A percentile compares a stretch with the other conserved stretches of the same genome.
phyloP scores from a whole-genome alignment of 2,888 invertebrate species.

The Melanostoma mellinum region DNA sequence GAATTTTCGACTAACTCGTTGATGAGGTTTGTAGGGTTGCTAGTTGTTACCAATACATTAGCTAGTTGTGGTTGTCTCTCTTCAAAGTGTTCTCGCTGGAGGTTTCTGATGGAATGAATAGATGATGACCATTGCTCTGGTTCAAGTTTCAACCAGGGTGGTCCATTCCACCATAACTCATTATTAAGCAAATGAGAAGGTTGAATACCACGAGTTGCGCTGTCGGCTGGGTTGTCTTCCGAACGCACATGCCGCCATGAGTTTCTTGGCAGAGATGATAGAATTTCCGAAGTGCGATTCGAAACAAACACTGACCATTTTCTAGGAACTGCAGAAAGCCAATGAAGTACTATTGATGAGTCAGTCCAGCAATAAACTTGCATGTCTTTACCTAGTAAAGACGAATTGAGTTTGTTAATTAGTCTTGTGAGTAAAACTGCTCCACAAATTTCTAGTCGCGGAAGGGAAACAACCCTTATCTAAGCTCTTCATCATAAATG shows the following conservation, averaged over 20 bases:
- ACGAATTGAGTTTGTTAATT: slow-evolving; percentile 32
- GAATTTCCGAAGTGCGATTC: slow-evolving; percentile 20
- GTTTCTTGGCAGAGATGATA: background rate
- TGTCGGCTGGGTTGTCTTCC: slow-evolving; percentile 5
- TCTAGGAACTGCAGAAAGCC: slow-evolving; percentile 19
- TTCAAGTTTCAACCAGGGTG: background rate
- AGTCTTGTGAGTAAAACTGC: slow-evolving; percentile 16
- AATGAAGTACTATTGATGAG: slow-evolving; percentile 4
- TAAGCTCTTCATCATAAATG: no score
- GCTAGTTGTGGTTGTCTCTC: background rate
- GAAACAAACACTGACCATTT: slow-evolving; percentile 12
- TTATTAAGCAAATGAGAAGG: slow-evolving; percentile 6
- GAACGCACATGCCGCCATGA: background rate
- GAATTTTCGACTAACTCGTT: background rate
- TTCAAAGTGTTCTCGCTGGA: background rate
- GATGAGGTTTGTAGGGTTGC: background rate
- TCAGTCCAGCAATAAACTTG: slow-evolving; percentile 15
- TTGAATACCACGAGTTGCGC: background rate
- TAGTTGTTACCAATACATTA: background rate
- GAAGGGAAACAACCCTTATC: background rate
- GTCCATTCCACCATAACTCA: background rate
- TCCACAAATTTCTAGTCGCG: slow-evolving; percentile 17
- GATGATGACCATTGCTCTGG: background rate
- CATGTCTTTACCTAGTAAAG: slow-evolving; percentile 40
- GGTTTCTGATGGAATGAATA: background rate